phyloP scores from a whole-genome alignment of 2,888 invertebrate genomes.

The Dolomedes plantarius region DNA sequence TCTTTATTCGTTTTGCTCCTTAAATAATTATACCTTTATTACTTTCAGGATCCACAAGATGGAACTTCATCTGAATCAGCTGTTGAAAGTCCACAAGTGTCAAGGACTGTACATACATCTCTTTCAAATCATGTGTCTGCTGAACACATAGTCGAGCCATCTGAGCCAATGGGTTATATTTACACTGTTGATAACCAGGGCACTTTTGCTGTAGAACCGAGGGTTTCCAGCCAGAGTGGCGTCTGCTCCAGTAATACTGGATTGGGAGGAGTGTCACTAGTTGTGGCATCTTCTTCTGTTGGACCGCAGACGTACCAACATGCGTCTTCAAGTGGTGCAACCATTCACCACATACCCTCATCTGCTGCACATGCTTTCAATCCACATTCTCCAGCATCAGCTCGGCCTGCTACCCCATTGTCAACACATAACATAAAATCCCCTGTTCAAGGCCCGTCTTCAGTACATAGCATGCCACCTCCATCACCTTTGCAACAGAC shows the following conservation, averaged over 20 bases:
- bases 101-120: constrained; percentile 41
- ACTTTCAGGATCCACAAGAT: constrained; percentile 62
- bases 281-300: constrained; percentile 47
- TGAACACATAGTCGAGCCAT: constrained; percentile 44
- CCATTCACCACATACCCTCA: constrained; percentile 51
- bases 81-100: constrained; percentile 67
- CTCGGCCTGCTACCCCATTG: constrained; percentile 53
- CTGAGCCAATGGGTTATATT: constrained; percentile 66
- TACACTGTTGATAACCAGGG: constrained; percentile 37
- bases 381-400: constrained; percentile 73
- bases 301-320: constrained; percentile 56
- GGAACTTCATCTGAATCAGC: constrained; percentile 68
- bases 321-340: constrained; percentile 64
- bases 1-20: too few relatives aligned
- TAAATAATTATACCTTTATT: not conserved
- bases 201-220: constrained; percentile 11
- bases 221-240: constrained; percentile 26
- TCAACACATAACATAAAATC: constrained; percentile 48
- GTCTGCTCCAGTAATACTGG: constrained; percentile 27
- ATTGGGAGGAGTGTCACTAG: constrained; percentile 40
- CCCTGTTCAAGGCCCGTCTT: constrained; percentile 60
- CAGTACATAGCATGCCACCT: constrained; percentile 71
- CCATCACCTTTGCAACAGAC: constrained; percentile 68
- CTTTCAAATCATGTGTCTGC: constrained; percentile 42
- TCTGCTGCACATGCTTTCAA: constrained; percentile 56